These are phyloP conservation scores for Parazoanthus darwini DNA, from an alignment of 92 coral and sea anemone species.

Conservation along the genomic window DNA sequence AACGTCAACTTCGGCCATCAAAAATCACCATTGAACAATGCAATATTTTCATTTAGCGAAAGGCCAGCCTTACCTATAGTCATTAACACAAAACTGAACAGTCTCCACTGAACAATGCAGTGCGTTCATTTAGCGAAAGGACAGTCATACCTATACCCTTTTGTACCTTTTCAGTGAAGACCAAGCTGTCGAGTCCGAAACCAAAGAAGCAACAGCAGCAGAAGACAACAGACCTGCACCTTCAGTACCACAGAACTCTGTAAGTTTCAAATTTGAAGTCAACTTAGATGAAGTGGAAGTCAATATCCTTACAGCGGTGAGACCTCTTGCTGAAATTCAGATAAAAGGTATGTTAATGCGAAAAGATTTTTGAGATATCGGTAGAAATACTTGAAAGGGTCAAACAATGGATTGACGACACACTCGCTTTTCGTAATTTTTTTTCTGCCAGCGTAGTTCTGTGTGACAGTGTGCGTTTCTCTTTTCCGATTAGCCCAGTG, in stretches of 20 bases:
- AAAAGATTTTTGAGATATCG: neutral
- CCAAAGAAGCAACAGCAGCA: neutral
- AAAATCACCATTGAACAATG: no score
- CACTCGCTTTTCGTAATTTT: no score
- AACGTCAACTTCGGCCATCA: no score
- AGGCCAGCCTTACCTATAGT: no score
- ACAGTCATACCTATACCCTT: no score
- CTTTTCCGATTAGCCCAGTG: no score
- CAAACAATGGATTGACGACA: neutral
- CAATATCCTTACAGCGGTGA: constrained; percentile 49
- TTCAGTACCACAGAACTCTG: constrained; percentile 23
- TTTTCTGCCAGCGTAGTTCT: no score
- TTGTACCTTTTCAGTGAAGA: neutral
- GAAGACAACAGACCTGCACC: constrained; percentile 6
- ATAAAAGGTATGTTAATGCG: constrained; percentile 56
- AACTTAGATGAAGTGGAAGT: constrained; percentile 80
- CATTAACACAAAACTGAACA: no score
- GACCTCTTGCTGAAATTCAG: constrained; percentile 57
- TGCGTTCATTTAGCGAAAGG: no score
- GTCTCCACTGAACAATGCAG: no score
- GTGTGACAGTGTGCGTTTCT: no score
- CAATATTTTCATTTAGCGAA: no score
- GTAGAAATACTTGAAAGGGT: neutral
- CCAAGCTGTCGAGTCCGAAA: neutral
- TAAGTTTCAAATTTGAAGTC: constrained; percentile 75